Base-by-base conservation (phyloP, 2,113 vertebrate species). In the Pycnonotus jocosus region DNA sequence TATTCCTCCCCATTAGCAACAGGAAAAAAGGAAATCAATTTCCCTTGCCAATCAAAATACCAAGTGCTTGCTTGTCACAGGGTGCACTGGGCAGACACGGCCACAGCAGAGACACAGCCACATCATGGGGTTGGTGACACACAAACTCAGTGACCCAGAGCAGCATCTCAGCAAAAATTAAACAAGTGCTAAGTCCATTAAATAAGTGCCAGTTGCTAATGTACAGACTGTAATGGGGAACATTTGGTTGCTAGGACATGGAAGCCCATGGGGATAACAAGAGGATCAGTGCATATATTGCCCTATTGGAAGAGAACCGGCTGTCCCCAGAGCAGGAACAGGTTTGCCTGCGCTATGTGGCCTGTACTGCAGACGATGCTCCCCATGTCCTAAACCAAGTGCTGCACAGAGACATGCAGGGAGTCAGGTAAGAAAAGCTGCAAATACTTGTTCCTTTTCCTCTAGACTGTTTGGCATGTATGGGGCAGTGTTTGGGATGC, bases 211-310 rank as follows among this genome's bases (percentile, higher is more conserved):
- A 86, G 35, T 83, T 51, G 60, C 57, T 81, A 42, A 86, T 92
- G 76, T 76, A 45, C 93, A 89, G 92, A 80, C 64, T 37, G 73
- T 94, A 53, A 65, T 65, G 51, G 81, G 86, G 94, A 97, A 92
- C 8, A 23, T 96, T 95, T 94, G 94, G 80, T 88, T 90, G 76
- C 70, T 88, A 98, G 98, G 98, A 98, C 62, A 96, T 98, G 37
- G 97, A 98, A 94, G 89, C 93, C 82, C 98, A 98, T 7, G 98
- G 98, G 88, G 88, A 93, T 61, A 83, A 86, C 70, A 98, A 98
- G 97, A 98, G 68, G 88, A 97, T 98, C 89, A 98, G 98, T 77
- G 98, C 98, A 9, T 97, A 97, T n/a, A 97, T 98, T 62, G 97
- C 98, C 88, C 97, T 98, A 76, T 73, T 98, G 95, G 98, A 98